Conservation (phyloP, 2,797 vertebrate genomes). For the Hozukius guyotensis region DNA sequence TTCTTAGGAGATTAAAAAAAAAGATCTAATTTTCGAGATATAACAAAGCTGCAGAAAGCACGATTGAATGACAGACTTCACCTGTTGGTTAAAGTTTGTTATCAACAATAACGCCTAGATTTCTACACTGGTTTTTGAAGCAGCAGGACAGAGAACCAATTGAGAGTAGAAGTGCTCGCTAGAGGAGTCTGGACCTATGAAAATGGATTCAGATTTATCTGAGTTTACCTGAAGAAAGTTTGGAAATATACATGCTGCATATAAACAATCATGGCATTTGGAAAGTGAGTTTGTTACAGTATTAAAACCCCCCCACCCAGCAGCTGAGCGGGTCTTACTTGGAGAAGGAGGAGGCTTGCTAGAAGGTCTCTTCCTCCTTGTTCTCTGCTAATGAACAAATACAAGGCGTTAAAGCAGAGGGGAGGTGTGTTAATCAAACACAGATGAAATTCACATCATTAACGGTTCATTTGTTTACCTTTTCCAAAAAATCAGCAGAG, state of each 20-base stretch:
- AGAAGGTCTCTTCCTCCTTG: constrained; percentile 80
- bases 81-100: too few relatives aligned
- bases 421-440: not conserved
- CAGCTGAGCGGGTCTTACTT: constrained; percentile 80
- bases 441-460: not conserved
- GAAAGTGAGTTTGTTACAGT: not conserved
- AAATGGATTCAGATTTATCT: too few relatives aligned
- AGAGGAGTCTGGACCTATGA: too few relatives aligned
- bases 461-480: constrained; percentile 56
- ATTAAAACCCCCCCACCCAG: not conserved
- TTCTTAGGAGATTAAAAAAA: too few relatives aligned
- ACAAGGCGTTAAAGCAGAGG: not conserved
- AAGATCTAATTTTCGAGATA: too few relatives aligned
- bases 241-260: not conserved
- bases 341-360: constrained; percentile 85
- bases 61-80: too few relatives aligned
- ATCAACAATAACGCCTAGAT: too few relatives aligned
- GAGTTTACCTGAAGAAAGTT: too few relatives aligned
- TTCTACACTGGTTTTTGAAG: too few relatives aligned
- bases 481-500: constrained; percentile 70
- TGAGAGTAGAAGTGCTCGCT: too few relatives aligned
- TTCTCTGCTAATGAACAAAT: constrained; percentile 76
- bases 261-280: not conserved
- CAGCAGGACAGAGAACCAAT: too few relatives aligned
- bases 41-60: too few relatives aligned